A percentile compares a stretch with the other conserved stretches of the same genome.
These are phyloP conservation scores for Drosophila austrosaltans DNA, from an alignment of 2,888 invertebrate species.

Conservation along the genomic window DNA sequence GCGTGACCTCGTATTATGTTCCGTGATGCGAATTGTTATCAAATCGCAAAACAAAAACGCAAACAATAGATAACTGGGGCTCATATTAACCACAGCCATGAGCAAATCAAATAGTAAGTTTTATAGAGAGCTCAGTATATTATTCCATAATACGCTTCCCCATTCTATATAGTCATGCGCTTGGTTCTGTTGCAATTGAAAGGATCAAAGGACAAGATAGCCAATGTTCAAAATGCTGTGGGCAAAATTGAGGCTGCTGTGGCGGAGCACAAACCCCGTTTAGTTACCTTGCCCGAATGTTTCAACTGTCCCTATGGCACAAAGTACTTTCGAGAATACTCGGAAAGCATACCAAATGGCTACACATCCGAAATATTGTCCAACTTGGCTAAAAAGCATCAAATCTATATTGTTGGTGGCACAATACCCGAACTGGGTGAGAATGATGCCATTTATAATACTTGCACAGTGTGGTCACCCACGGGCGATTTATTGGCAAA, in stretches of 20 bases:
- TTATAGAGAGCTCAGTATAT: neutral
- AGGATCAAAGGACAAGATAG: conserved; percentile 89
- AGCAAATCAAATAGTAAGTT: conserved; percentile 59
- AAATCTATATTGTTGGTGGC: conserved; percentile 93
- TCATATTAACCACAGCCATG: conserved; percentile 40
- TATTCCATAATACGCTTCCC: neutral
- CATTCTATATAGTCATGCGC: conserved; percentile 70
- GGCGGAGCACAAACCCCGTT: conserved; percentile 86
- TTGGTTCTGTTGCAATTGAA: conserved; percentile 93
- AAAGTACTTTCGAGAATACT: conserved; percentile 92
- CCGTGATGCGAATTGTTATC: conserved; percentile 32
- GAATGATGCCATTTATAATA: conserved; percentile 88
- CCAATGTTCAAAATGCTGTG: conserved; percentile 90
- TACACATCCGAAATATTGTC: conserved; percentile 90
- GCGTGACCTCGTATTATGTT: conserved; percentile 1
- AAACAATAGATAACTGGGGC: neutral
- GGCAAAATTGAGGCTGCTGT: conserved; percentile 86
- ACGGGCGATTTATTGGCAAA: conserved; percentile 90
- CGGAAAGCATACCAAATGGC: conserved; percentile 92
- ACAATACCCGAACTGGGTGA: conserved; percentile 92
- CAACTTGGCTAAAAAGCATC: conserved; percentile 89
- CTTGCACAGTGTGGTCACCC: conserved; percentile 93
- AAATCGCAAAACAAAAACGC: conserved; percentile 29
- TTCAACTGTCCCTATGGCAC: conserved; percentile 98
- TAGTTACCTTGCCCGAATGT: conserved; percentile 92